Evolutionary conservation across 2,797 vertebrate genomes (phyloP), one percentile per base, ranked within the genome.

Genomic region (Cryptoblepharus egeriae): DNA sequence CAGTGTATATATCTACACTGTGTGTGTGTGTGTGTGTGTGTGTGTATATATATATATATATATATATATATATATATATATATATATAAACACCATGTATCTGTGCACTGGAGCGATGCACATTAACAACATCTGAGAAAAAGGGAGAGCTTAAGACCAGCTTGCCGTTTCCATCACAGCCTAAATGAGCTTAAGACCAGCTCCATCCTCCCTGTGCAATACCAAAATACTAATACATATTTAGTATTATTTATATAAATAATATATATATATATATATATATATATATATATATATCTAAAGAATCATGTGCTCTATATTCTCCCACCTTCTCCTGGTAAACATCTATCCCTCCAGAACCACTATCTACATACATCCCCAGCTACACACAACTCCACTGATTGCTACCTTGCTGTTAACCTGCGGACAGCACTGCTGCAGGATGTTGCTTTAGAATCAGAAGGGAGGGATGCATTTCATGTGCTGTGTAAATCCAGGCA

Each of bases 81-180:
- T n/a, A n/a, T n/a, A n/a, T n/a, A n/a, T n/a, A n/a, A 22, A 4
- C 18, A 58, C 57, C 39, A 71, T 64, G 80, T 32, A 89, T 81
- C 57, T 58, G 32, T 16, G 64, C 88, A 92, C 55, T 71, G 81
- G 89, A 81, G 78, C 71, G 78, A 73, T 49, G 82, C 77, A 75
- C 80, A 28, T 37, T 64, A 77, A 87, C 39, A 64, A 63, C 55
- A 75, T 90, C 2, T 32, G 67, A 77, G 75, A 77, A 64, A 81
- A 30, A 3, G 52, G 61, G 22, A 76, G 28, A 76, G 49, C 58
- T 35, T 28, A 11, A 55, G 45, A 39, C 35, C 57, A n/a, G 77
- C 45, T 63, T 75, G 42, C 52, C 64, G 75, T 77, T 42, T 83
- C 75, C 39, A 32, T 77, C 67, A 52, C 77, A 57, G 70, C 72